These are phyloP conservation scores for Nomada flava DNA, from an alignment of 2,888 invertebrate species.

Conservation along the genomic window DNA sequence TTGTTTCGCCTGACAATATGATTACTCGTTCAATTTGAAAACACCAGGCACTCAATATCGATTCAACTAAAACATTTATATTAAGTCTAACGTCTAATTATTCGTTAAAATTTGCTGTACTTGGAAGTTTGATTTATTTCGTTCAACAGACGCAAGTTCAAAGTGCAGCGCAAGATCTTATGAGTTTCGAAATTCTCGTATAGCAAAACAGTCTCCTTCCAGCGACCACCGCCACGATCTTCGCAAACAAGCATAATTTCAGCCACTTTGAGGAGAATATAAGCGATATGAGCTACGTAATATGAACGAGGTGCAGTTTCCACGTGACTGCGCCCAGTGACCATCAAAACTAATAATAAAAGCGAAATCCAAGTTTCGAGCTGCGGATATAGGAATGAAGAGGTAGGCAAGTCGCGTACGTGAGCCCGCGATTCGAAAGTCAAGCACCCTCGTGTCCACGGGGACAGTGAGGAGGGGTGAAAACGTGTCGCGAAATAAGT, in stretches of 20 bases:
- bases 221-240: not conserved
- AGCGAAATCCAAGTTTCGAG: not conserved
- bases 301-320: not conserved
- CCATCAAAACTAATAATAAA: not conserved
- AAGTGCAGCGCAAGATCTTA: not conserved
- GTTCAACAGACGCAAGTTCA: not conserved
- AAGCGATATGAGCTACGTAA: not conserved
- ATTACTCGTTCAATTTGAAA: too few species aligned
- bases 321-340: not conserved
- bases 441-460: not conserved
- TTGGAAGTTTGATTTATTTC: not conserved
- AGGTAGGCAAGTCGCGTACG: not conserved
- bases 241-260: not conserved
- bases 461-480: not conserved
- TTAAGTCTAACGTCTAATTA: not conserved
- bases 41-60: too few species aligned
- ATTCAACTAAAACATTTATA: not conserved
- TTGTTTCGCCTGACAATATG: too few species aligned
- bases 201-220: not conserved
- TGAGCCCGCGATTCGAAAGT: not conserved
- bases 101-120: not conserved
- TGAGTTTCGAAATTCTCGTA: conserved; percentile 13
- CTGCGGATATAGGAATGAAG: not conserved
- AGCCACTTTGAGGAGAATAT: not conserved
- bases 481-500: not conserved